phyloP scores from a whole-genome alignment of 2,113 vertebrate genomes.

The Neogobius melanostomus region DNA sequence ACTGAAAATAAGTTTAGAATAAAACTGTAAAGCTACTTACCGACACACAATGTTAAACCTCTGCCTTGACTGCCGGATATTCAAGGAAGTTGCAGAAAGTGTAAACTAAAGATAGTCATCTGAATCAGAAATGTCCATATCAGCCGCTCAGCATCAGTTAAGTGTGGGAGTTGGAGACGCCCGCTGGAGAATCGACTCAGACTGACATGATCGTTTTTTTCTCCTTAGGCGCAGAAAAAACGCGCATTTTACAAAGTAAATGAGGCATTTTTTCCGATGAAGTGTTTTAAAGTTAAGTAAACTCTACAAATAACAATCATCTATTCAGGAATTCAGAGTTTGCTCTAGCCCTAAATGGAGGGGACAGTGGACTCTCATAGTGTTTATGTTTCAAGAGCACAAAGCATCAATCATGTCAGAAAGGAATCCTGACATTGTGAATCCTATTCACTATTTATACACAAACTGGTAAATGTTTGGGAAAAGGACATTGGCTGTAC shows the following conservation, averaged over 20 bases:
- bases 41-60: constrained; percentile 1
- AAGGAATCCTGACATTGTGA: constrained; percentile 27
- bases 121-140: constrained; percentile 19
- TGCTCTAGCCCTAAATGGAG: constrained; percentile 63
- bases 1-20: background rate
- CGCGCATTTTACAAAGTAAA: background rate
- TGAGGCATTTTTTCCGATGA: background rate
- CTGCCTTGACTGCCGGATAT: constrained; percentile 20
- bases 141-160: constrained; percentile 16
- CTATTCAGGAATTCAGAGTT: constrained; percentile 16
- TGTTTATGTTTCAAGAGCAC: constrained; percentile 44
- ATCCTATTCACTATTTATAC: background rate
- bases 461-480: background rate
- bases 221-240: background rate
- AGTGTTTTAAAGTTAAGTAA: constrained; percentile 21
- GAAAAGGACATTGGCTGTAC: background rate
- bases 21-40: constrained; percentile 40
- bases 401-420: constrained; percentile 26
- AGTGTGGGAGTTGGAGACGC: background rate
- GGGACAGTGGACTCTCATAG: constrained; percentile 16
- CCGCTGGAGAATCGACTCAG: background rate
- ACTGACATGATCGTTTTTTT: background rate
- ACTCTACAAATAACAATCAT: background rate
- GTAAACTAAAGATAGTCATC: constrained; percentile 37
- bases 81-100: constrained; percentile 23